These are phyloP conservation scores for Spinus olivaceus DNA, from an alignment of 2,797 vertebrate genomes.

Conservation along the genomic window DNA sequence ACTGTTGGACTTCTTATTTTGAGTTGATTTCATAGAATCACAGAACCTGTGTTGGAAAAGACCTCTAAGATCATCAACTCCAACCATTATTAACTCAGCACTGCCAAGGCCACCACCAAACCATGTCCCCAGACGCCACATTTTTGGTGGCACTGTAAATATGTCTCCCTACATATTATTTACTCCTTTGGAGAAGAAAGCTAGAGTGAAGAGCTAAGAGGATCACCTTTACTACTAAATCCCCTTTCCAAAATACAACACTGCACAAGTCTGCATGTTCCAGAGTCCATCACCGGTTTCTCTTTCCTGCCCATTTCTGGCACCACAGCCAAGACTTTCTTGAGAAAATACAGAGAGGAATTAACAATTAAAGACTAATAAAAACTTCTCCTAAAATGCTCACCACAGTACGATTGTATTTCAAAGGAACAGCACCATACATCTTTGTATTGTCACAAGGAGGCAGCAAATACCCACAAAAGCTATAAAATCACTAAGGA, in stretches of 20 bases:
- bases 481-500: background rate
- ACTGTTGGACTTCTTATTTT: background rate
- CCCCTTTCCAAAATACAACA: background rate
- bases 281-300: background rate
- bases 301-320: background rate
- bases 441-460: conserved; percentile 52
- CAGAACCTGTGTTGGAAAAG: background rate
- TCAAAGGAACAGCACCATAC: background rate
- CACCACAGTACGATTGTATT: background rate
- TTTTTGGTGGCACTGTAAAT: background rate
- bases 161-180: fast-evolving
- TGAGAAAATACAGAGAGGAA: background rate
- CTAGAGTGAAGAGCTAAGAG: background rate
- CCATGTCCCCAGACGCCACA: background rate
- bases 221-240: background rate
- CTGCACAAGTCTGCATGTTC: fast-evolving
- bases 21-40: background rate
- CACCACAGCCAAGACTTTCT: background rate
- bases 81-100: background rate
- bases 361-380: background rate
- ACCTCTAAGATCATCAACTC: background rate
- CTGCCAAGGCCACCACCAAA: background rate
- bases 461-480: conserved; percentile 62
- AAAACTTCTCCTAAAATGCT: background rate
- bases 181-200: background rate